These are phyloP conservation scores for Ondatra zibethicus DNA, from an alignment of 2,113 vertebrate genomes.

Conservation along the genomic window DNA sequence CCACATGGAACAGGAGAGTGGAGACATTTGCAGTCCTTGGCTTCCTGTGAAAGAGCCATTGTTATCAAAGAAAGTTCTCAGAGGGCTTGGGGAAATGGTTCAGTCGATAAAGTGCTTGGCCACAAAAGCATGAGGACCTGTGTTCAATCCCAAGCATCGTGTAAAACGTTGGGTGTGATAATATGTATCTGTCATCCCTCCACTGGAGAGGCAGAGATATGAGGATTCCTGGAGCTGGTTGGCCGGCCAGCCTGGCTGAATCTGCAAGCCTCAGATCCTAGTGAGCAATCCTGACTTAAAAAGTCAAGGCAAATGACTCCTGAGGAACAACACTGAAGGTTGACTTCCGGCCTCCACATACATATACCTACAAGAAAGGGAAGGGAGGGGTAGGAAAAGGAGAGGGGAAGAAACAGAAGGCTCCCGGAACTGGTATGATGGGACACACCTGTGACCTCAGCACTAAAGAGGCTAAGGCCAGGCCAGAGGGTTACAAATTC, in stretches of 20 bases:
- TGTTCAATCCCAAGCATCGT: background rate
- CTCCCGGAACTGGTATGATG: background rate
- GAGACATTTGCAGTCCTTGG: background rate
- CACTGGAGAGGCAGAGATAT: background rate
- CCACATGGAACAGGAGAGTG: background rate
- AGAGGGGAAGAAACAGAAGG: background rate
- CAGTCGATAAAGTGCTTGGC: background rate
- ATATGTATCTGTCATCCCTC: too few species aligned
- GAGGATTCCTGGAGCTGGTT: background rate
- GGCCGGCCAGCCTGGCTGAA: background rate
- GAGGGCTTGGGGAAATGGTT: too few species aligned
- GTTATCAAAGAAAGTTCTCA: background rate
- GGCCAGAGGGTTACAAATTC: background rate
- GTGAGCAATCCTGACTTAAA: background rate
- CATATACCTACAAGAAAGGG: background rate
- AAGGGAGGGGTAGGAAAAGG: background rate
- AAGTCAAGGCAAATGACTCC: background rate
- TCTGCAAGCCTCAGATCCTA: background rate
- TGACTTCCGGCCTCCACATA: background rate
- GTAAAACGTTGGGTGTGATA: background rate
- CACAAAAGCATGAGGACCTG: background rate
- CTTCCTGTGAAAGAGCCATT: background rate
- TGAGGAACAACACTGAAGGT: background rate
- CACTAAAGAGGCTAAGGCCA: background rate
- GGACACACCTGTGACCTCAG: background rate